Evolutionary conservation across 2,888 invertebrate genomes (phyloP), one percentile per base, ranked within the genome.

Genomic region (Ophonus ardosiacus): DNA sequence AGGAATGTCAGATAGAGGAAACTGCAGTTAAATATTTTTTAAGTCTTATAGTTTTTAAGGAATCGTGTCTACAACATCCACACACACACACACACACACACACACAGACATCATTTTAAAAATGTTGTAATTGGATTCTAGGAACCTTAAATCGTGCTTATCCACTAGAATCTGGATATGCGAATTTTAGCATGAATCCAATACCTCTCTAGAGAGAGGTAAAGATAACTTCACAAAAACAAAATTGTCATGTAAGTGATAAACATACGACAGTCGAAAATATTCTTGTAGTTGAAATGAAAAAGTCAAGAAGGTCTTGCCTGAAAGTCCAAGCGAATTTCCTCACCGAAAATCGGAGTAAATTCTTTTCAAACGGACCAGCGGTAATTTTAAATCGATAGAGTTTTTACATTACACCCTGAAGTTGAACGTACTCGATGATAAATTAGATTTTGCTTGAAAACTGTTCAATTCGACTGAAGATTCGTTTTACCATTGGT

Each of bases 321-420:
- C 5, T 7, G 59, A 59, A 7, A 56, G 56, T 59, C 59, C 59
- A 56, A n/a, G n/a, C 56, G 31, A 31, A 31, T 51, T 51, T 63
- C 76, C 38, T 4, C 38, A 61, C 15, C 71, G 71, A 43, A 7
- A 38, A 43, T n/a, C 13, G 43, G 24, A 40, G 43, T n/a, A 71
- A 83, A 83, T 74, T 57, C 74, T 71, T 82, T 82, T 21, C 71
- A 82, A 82, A 82, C 57, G 38, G 31, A 0, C 43, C 71, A 43
- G 78, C 71, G 8, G 83, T 83, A 74, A 83, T 83, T 83, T 74
- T 61, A 83, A 83, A 83, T 83, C 83, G 83, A 83, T 83, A 74
- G 76, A 74, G 59, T 74, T 83, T 83, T 83, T 61, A 57, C 83
- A 74, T 74, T 83, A 61, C 83, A 71, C 59, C 57, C 71, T 57